These are phyloP conservation scores for Drosophila anomalata DNA, from an alignment of 2,888 invertebrate species.

Conservation along the genomic window DNA sequence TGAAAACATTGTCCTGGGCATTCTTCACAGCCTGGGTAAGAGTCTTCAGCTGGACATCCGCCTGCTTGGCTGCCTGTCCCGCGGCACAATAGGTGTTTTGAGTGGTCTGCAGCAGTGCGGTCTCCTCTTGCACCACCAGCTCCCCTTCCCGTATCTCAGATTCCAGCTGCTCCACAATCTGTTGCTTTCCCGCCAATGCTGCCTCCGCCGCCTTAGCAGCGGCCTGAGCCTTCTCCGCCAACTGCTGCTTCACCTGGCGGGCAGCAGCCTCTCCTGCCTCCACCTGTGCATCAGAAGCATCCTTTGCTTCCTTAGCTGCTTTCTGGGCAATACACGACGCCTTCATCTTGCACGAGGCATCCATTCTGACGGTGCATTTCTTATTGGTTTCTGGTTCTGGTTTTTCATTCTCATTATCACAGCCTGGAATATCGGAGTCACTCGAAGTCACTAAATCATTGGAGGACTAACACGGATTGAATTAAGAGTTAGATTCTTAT, in stretches of 20 bases:
- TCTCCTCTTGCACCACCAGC: conserved; percentile 87
- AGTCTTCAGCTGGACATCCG: conserved; percentile 85
- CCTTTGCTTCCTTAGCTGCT: conserved; percentile 89
- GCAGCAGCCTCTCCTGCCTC: conserved; percentile 89
- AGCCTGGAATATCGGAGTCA: background rate
- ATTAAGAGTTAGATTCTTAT: background rate
- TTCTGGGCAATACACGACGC: conserved; percentile 89
- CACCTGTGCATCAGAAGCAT: conserved; percentile 90
- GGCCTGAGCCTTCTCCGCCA: conserved; percentile 89
- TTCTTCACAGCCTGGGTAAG: conserved; percentile 84
- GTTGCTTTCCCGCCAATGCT: conserved; percentile 88
- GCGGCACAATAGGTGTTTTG: conserved; percentile 88
- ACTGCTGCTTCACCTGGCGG: conserved; percentile 89
- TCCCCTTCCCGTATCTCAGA: conserved; percentile 89
- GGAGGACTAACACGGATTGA: background rate
- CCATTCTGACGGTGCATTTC: conserved; percentile 17
- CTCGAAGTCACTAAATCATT: background rate
- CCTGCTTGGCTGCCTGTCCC: conserved; percentile 87
- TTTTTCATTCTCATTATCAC: background rate
- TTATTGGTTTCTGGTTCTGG: background rate
- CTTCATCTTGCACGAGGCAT: conserved; percentile 81
- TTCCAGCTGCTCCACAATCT: conserved; percentile 88
- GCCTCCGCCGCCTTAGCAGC: conserved; percentile 90
- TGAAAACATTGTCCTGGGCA: conserved; percentile 86
- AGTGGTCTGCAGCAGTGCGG: conserved; percentile 86